A percentile compares a stretch with the other conserved stretches of the same genome.
Conservation (phyloP, 2,113 vertebrate genomes). For the Rafetus swinhoei region DNA sequence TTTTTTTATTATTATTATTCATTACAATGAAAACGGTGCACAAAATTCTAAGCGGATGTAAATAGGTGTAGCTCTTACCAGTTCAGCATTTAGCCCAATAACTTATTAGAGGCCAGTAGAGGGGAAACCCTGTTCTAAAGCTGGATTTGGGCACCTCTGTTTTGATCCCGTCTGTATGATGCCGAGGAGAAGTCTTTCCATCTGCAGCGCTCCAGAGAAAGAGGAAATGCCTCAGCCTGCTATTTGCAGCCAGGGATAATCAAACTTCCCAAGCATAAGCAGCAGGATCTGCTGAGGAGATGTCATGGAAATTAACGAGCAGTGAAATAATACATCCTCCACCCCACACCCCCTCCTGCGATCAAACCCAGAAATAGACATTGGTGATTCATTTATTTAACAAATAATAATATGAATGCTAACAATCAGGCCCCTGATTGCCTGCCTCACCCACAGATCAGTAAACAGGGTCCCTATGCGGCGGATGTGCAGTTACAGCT, state of each 20-base stretch:
- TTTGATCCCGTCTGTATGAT: not conserved
- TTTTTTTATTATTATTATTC: not conserved
- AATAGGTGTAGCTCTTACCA: conserved; percentile 57
- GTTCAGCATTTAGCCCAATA: conserved; percentile 60
- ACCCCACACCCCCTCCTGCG: not conserved
- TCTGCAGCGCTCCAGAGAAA: not conserved
- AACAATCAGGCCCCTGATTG: not conserved
- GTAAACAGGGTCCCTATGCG: not conserved
- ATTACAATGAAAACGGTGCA: conserved; percentile 30
- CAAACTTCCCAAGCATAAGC: not conserved
- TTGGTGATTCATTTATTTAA: not conserved
- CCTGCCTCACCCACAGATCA: not conserved
- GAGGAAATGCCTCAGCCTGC: not conserved
- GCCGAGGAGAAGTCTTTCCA: conserved; percentile 29
- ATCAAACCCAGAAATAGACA: not conserved
- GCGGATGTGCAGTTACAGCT: not conserved
- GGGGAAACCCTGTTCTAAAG: conserved; percentile 30
- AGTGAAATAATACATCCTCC: fast-evolving
- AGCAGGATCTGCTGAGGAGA: fast-evolving
- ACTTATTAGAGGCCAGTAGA: not conserved
- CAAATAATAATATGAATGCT: not conserved
- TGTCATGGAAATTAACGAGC: not conserved
- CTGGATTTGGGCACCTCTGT: not conserved
- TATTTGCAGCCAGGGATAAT: not conserved
- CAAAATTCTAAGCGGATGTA: conserved; percentile 67